Base-by-base conservation (phyloP, 2,888 invertebrate genomes). In the Lasioglossum zephyrum region DNA sequence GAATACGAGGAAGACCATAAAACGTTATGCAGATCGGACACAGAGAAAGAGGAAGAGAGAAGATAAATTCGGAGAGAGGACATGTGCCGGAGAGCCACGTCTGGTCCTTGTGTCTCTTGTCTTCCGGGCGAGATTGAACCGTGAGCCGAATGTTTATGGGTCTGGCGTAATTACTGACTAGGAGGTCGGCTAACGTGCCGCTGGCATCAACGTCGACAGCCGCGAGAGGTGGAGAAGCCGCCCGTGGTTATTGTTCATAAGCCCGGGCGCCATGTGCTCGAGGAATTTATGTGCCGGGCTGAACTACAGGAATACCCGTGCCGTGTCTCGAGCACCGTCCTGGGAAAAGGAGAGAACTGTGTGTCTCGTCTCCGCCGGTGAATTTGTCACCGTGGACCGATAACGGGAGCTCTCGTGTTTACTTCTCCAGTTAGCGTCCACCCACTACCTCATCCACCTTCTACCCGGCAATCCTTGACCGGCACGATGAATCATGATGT, bases 211-310 rank as follows among this genome's bases (percentile, higher is more conserved):
- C 87, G 87, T 79, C 84, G 88, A 79, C 81, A 74, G 75, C 75
- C 81, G 36, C n/a, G 39, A 78, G 79, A 72, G 84, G 79, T 75
- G 84, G 85, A 77, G 82, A 73, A 75, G 57, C 75, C 76, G 75
- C 70, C 87, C 87, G 87, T 91, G 93, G 93, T 94, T 94, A 94
- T 94, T 94, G 94, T 94, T 94, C 93, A 93, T 94, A 94, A 93
- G 93, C 92, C 90, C 85, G 82, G 89, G 92, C 91, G 92, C 93
- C 94, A 93, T 94, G 92, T 94, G 94, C 88, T 92, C 88, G 86
- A 88, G 87, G 91, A 93, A 94, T 94, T 94, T 94, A 94, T 94
- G 94, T 92, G 91, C 91, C 90, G 90, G 89, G 92, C 91, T 90
- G 93, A 84, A 79, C 79, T 76, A 84, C 85, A 76, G 53, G 83